Conservation (phyloP, 2,888 invertebrate genomes). For the Cheilosia vulpina region DNA sequence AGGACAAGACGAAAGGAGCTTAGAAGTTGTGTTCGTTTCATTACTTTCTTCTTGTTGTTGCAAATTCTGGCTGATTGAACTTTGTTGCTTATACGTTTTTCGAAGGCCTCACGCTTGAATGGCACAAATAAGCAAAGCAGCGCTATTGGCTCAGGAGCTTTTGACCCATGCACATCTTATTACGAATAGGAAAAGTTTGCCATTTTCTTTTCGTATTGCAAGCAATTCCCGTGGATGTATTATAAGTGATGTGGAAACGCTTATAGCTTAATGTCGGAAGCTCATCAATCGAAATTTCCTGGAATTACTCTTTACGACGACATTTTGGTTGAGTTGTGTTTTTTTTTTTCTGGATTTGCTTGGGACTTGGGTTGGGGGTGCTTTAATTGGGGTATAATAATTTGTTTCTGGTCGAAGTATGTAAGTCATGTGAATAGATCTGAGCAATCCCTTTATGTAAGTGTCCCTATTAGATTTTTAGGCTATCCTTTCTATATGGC, state of each 20-base stretch:
- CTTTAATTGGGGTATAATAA: too few relatives aligned
- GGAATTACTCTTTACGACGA: background rate
- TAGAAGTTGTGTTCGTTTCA: constrained; percentile 4
- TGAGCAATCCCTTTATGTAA: too few relatives aligned
- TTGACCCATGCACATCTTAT: constrained; percentile 4
- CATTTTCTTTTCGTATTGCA: background rate
- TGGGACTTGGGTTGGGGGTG: too few relatives aligned
- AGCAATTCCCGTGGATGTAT: background rate
- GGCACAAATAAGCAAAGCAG: background rate
- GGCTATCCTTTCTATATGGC: too few relatives aligned
- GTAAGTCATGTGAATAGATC: too few relatives aligned
- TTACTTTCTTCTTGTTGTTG: constrained; percentile 17
- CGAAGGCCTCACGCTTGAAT: background rate
- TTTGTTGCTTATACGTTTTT: background rate
- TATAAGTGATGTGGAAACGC: background rate
- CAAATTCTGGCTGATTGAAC: constrained; percentile 21
- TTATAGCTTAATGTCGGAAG: background rate
- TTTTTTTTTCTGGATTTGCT: too few relatives aligned
- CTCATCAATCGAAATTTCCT: constrained; percentile 1
- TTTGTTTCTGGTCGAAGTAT: too few relatives aligned
- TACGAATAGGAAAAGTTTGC: background rate
- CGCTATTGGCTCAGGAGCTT: background rate
- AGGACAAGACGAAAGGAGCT: background rate
- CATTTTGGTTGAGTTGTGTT: background rate
- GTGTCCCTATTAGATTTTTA: too few relatives aligned